Evolutionary conservation across 2,797 vertebrate genomes (phyloP).

Genomic region (Argyrosomus regius): DNA sequence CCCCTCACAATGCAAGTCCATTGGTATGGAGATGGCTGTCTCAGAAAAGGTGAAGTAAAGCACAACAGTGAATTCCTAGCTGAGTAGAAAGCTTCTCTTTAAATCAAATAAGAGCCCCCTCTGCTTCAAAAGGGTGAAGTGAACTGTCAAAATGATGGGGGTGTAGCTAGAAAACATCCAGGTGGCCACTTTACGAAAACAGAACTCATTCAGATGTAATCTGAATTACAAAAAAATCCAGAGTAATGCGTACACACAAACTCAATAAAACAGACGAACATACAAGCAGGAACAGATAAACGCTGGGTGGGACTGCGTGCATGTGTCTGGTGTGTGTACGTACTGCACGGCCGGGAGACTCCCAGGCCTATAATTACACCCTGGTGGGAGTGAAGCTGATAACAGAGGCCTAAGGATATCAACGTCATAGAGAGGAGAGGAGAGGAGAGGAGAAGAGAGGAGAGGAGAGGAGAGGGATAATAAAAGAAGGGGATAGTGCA

Average conservation of each 20-base stretch:
- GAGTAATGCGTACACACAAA: slow-evolving; percentile 20
- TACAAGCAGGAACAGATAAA: slow-evolving; percentile 43
- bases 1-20: slow-evolving; percentile 32
- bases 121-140: slow-evolving; percentile 29
- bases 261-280: slow-evolving; percentile 57
- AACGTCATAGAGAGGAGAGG: slow-evolving; percentile 51
- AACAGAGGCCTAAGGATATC: slow-evolving; percentile 75
- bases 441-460: slow-evolving; percentile 16
- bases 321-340: slow-evolving; percentile 12
- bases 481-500: slow-evolving; percentile 30
- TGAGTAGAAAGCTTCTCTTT: slow-evolving; percentile 17
- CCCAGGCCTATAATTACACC: slow-evolving; percentile 82
- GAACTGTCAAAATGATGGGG: slow-evolving; percentile 26
- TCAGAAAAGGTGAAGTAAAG: slow-evolving; percentile 31
- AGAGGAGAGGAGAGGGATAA: slow-evolving; percentile 34
- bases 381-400: slow-evolving; percentile 81
- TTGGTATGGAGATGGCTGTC: slow-evolving; percentile 52
- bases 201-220: slow-evolving; percentile 23
- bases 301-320: slow-evolving; percentile 40
- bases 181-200: slow-evolving; percentile 38
- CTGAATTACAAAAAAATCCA: slow-evolving; percentile 34
- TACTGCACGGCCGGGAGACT: slow-evolving; percentile 62
- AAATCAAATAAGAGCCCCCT: slow-evolving; percentile 12
- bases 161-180: slow-evolving; percentile 41
- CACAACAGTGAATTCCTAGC: slow-evolving; percentile 28